phyloP scores from a whole-genome alignment of 2,113 vertebrate genomes.

The Brachypteracias leptosomus region DNA sequence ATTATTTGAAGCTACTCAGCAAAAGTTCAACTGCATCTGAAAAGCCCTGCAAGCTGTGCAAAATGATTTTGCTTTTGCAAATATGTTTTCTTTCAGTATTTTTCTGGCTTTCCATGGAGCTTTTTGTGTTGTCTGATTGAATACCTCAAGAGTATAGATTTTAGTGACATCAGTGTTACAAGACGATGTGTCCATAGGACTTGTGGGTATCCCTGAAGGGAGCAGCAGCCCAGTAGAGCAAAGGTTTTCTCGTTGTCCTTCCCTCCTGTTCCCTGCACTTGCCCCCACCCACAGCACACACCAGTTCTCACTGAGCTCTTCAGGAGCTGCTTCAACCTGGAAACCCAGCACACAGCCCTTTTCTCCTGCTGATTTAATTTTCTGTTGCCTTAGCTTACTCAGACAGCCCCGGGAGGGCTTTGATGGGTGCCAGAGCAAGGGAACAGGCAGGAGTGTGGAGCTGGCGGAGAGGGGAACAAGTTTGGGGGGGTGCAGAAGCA shows the following conservation, averaged over 20 bases:
- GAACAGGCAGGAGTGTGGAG: neutral
- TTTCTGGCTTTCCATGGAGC: neutral
- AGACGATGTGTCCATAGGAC: neutral
- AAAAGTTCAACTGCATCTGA: neutral
- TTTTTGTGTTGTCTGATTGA: neutral
- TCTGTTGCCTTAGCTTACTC: neutral
- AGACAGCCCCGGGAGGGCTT: neutral
- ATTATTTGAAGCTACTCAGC: neutral
- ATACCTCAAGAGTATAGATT: neutral
- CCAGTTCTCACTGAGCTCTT: neutral
- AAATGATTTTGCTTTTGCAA: neutral
- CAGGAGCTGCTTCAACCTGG: neutral
- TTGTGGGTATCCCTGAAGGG: neutral
- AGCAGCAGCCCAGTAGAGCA: neutral
- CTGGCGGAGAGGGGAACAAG: neutral
- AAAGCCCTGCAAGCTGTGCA: neutral
- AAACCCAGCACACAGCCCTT: neutral
- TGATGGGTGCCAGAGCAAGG: neutral
- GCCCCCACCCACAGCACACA: neutral
- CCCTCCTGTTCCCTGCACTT: neutral
- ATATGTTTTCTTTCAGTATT: neutral
- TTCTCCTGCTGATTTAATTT: neutral
- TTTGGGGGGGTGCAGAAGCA: neutral
- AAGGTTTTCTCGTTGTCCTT: rapidly evolving
- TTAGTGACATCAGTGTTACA: neutral